Percentiles rank a stretch among this genome's conserved stretches.
Conservation (phyloP, 2,888 invertebrate genomes). For the Dryomyza anilis region DNA sequence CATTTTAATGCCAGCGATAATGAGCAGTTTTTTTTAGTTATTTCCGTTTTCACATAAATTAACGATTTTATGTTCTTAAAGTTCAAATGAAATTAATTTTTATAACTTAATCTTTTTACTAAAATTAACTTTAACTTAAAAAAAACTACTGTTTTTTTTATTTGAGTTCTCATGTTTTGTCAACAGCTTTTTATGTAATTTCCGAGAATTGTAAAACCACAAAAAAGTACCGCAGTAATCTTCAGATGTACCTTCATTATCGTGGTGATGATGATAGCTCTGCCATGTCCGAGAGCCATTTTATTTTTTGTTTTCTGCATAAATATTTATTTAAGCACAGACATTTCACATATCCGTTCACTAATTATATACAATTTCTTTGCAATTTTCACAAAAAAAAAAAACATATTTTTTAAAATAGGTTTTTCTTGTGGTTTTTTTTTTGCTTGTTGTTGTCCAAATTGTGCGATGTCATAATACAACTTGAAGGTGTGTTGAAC, state of each 20-base stretch:
- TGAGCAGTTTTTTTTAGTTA: too few species aligned
- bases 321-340: constrained; percentile 6
- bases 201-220: not conserved
- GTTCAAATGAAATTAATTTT: too few species aligned
- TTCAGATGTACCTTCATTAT: not conserved
- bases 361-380: not conserved
- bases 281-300: constrained; percentile 1
- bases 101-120: too few species aligned
- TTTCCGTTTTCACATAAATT: too few species aligned
- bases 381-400: not conserved
- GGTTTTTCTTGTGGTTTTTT: not conserved
- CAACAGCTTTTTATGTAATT: not conserved
- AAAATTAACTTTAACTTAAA: too few species aligned
- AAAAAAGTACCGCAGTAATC: not conserved
- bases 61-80: too few species aligned
- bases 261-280: not conserved
- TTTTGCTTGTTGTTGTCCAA: not conserved
- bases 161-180: too few species aligned
- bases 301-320: not conserved
- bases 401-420: too few species aligned
- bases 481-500: constrained; percentile 19
- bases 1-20: too few species aligned
- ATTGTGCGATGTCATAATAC: constrained; percentile 16
- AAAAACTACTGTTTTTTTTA: too few species aligned
- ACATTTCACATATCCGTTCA: constrained; percentile 7